Base-by-base conservation (phyloP, 1,140 invertebrate genomes). In the Hylyphantes graminicola region DNA sequence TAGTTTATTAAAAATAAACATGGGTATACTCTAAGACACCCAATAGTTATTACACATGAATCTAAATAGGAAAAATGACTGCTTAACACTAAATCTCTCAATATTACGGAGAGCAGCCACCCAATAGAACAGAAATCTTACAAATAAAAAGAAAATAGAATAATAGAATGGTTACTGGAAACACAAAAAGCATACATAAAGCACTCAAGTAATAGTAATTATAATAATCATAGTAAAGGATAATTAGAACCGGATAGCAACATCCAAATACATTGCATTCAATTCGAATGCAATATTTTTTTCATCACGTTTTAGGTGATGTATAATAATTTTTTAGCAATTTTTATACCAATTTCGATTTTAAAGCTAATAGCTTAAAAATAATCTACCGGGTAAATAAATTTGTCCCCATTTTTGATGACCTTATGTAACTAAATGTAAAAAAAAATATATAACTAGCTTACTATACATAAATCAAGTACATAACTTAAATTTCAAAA, bases 1-100 rank as follows among this genome's bases (percentile, higher is more conserved):
- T 83, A 83, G 57, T 83, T 83, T 68, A 74, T 72, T 73, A 54
- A 83, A 83, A 65, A 74, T 83, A 74, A 75, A 17, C 51, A 61
- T 63, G 59, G 35, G 50, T 35, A 53, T 73, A 59, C 79, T 80
- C 65, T 81, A 65, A 51, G n/a, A 19, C 13, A 78, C n/a, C 35
- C 35, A 35, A 35, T 1, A 78, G 12, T 35, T 13, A 78, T 19
- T 15, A 64, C 54, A 73, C 50, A 73, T 63, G 19, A 63, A 73
- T 19, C 53, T 67, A 81, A 67, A 57, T 72, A 81, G 55, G 54
- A 54, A 5, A 55, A 48, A 9, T 19, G 21, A 55, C 54, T 59
- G 72, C 72, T 17, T 57, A n/a, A 19, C 63, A 65, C 19, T 21
- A n/a, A 59, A 57, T 19, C 9, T 15, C 21, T 50, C n/a, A 48